Conservation (phyloP, 2,113 vertebrate genomes). For the Megaleporinus macrocephalus region DNA sequence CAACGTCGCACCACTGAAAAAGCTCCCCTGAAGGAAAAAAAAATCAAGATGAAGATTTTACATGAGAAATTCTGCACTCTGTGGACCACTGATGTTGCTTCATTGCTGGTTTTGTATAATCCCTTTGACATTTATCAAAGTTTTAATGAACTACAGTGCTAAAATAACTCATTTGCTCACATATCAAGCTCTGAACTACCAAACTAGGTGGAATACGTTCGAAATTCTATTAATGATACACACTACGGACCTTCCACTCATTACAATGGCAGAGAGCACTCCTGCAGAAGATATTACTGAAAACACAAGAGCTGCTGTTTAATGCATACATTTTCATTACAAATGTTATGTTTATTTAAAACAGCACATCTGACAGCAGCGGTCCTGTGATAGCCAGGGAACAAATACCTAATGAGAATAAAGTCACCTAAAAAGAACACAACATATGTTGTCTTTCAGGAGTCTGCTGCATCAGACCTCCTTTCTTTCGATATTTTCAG, state of each 20-base stretch:
- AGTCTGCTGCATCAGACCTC: neutral
- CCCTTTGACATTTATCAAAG: neutral
- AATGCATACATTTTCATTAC: neutral
- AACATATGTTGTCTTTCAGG: constrained; percentile 4
- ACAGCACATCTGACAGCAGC: neutral
- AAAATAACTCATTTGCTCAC: neutral
- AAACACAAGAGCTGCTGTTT: constrained; percentile 20
- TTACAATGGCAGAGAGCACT: neutral
- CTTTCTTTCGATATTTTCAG: constrained; percentile 42
- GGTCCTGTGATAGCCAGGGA: neutral
- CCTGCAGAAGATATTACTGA: neutral
- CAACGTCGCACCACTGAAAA: constrained; percentile 96
- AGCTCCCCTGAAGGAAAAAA: constrained; percentile 83
- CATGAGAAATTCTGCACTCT: neutral
- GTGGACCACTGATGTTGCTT: neutral
- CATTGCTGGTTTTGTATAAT: neutral
- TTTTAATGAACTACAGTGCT: too few relatives aligned
- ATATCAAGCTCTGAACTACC: too few relatives aligned
- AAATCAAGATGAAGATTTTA: constrained; percentile 38
- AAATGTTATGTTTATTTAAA: neutral
- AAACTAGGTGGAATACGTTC: too few relatives aligned
- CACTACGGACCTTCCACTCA: neutral
- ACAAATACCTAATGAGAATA: neutral
- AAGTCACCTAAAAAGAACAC: neutral
- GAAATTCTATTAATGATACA: neutral